Percentiles rank a stretch among this genome's conserved stretches.
Evolutionary conservation across 2,797 vertebrate species (phyloP).

Genomic region (Chaunax sp.): DNA sequence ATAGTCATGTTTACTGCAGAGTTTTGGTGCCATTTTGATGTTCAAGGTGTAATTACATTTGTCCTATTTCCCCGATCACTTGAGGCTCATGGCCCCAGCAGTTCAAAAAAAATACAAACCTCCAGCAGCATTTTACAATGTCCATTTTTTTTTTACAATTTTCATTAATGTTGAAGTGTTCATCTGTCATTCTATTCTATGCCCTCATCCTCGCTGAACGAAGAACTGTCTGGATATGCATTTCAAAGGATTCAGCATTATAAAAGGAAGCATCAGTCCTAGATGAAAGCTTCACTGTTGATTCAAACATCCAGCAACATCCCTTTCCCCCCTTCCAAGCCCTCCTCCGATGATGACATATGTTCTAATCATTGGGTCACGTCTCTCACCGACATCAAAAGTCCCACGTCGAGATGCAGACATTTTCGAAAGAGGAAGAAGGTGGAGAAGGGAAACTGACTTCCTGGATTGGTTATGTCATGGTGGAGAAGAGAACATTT

Average conservation of each 20-base stretch:
- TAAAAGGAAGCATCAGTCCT: constrained; percentile 59
- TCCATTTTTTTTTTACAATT: constrained; percentile 3
- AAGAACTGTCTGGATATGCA: constrained; percentile 49
- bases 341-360: constrained; percentile 68
- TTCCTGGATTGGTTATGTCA: constrained; percentile 58
- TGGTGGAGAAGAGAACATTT: constrained; percentile 59
- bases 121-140: constrained; percentile 21
- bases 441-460: constrained; percentile 40
- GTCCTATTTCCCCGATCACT: constrained; percentile 18
- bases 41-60: constrained; percentile 14
- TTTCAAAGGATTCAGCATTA: constrained; percentile 70
- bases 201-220: constrained; percentile 29
- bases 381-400: constrained; percentile 73
- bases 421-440: constrained; percentile 54
- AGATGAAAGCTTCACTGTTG: constrained; percentile 67
- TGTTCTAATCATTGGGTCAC: constrained; percentile 75
- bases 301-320: constrained; percentile 58
- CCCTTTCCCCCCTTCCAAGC: constrained; percentile 35
- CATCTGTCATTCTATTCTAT: constrained; percentile 28
- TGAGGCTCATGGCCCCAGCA: constrained; percentile 32
- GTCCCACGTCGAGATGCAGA: constrained; percentile 62
- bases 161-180: constrained; percentile 20
- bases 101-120: constrained; percentile 33
- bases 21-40: constrained; percentile 6
- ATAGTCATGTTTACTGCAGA: not conserved